Evolutionary conservation across 2,888 invertebrate genomes (phyloP).

Genomic region (Napeogenes inachia): DNA sequence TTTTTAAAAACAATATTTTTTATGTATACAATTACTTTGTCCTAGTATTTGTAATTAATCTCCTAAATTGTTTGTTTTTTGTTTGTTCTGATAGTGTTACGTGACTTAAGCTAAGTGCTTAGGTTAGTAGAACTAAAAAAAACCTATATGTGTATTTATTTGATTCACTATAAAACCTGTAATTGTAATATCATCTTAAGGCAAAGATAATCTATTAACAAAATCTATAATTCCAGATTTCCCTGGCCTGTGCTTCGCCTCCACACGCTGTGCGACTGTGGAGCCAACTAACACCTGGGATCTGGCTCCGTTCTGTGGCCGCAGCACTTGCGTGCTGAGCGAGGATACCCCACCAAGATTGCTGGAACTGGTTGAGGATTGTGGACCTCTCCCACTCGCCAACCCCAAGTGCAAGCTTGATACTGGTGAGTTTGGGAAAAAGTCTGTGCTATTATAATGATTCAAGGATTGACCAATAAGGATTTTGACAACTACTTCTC

Average conservation of each 20-base stretch:
- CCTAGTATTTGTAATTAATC: too few relatives aligned
- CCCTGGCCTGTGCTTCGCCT: constrained; percentile 94
- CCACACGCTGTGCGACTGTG: constrained; percentile 91
- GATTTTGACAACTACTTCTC: too few relatives aligned
- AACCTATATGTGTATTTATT: too few relatives aligned
- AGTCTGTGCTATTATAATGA: background rate
- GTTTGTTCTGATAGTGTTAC: too few relatives aligned
- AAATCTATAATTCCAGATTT: constrained; percentile 78
- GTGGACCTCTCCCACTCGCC: constrained; percentile 90
- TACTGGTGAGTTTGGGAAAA: constrained; percentile 47
- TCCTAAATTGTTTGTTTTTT: too few relatives aligned
- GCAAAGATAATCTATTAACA: background rate
- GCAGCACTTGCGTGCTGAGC: constrained; percentile 89
- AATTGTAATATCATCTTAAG: too few relatives aligned
- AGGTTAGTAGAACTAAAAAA: too few relatives aligned
- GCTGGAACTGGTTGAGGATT: constrained; percentile 91
- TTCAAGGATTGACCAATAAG: too few relatives aligned
- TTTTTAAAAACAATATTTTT: too few relatives aligned
- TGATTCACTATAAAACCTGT: too few relatives aligned
- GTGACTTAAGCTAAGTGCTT: too few relatives aligned
- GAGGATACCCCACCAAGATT: constrained; percentile 86
- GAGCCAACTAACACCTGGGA: constrained; percentile 92
- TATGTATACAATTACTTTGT: too few relatives aligned
- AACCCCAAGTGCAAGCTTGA: constrained; percentile 93
- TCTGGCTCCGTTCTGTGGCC: constrained; percentile 92